These are phyloP conservation scores for Austrofundulus limnaeus DNA, from an alignment of 2,113 vertebrate species.

Conservation along the genomic window DNA sequence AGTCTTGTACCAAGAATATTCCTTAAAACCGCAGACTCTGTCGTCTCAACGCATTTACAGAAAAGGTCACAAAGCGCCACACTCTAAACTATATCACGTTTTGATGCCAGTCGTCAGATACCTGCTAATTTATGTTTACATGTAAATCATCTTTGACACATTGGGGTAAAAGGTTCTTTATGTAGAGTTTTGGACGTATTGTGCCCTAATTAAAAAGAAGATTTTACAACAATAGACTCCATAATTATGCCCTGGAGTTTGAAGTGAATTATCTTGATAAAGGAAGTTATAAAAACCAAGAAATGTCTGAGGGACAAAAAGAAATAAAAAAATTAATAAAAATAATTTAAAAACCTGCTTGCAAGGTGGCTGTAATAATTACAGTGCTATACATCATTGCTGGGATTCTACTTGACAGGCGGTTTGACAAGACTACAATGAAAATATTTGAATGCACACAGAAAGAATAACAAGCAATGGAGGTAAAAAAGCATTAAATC, in stretches of 20 bases:
- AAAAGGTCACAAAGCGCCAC: neutral
- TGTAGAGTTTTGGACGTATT: too few relatives aligned
- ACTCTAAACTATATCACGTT: neutral
- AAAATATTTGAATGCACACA: neutral
- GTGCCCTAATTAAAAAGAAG: neutral
- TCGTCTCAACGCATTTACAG: neutral
- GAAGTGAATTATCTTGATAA: neutral
- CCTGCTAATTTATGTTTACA: too few relatives aligned
- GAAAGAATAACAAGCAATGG: neutral
- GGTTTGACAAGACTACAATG: neutral
- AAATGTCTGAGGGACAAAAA: neutral
- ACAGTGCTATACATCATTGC: neutral
- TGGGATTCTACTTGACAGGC: neutral
- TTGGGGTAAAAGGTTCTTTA: too few relatives aligned
- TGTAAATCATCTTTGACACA: too few relatives aligned
- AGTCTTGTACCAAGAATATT: neutral
- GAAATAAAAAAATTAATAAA: too few relatives aligned
- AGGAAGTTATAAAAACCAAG: neutral
- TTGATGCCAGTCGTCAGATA: neutral
- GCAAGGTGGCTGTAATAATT: neutral
- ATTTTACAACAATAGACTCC: neutral
- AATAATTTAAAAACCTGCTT: too few relatives aligned
- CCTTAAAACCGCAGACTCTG: neutral
- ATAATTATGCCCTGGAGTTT: neutral
- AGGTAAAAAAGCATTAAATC: neutral